These are phyloP conservation scores for Zeugodacus cucurbitae DNA, from an alignment of 1,140 invertebrate species.

Conservation along the genomic window DNA sequence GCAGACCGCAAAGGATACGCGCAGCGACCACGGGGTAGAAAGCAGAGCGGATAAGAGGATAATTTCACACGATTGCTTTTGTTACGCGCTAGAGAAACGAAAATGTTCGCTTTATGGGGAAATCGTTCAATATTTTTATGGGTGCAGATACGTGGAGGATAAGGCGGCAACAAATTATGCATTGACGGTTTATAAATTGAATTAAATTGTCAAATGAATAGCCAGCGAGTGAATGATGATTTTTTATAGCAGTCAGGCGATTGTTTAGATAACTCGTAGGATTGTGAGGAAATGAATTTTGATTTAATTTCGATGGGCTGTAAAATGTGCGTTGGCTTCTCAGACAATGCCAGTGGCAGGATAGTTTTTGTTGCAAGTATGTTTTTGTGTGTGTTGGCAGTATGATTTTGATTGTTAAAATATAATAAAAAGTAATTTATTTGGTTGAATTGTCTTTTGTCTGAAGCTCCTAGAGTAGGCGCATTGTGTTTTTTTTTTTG, in stretches of 20 bases:
- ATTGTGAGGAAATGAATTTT: neutral
- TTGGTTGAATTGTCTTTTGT: too few relatives aligned
- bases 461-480: too few relatives aligned
- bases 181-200: conserved; percentile 29
- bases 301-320: neutral
- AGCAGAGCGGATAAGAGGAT: neutral
- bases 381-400: too few relatives aligned
- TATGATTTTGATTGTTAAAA: too few relatives aligned
- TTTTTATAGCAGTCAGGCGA: neutral
- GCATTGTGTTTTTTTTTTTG: too few relatives aligned
- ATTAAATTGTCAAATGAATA: conserved; percentile 31
- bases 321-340: neutral
- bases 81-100: neutral
- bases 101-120: neutral
- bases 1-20: neutral
- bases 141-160: neutral
- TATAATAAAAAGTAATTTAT: too few relatives aligned
- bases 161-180: neutral
- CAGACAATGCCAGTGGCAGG: too few relatives aligned
- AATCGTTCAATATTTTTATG: neutral
- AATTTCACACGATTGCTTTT: conserved; percentile 1
- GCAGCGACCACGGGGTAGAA: neutral
- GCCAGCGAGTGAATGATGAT: neutral
- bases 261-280: neutral
- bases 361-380: too few relatives aligned